Evolutionary conservation across 2,888 invertebrate genomes (phyloP), one percentile per base, ranked within the genome.

Genomic region (Eilema depressum): DNA sequence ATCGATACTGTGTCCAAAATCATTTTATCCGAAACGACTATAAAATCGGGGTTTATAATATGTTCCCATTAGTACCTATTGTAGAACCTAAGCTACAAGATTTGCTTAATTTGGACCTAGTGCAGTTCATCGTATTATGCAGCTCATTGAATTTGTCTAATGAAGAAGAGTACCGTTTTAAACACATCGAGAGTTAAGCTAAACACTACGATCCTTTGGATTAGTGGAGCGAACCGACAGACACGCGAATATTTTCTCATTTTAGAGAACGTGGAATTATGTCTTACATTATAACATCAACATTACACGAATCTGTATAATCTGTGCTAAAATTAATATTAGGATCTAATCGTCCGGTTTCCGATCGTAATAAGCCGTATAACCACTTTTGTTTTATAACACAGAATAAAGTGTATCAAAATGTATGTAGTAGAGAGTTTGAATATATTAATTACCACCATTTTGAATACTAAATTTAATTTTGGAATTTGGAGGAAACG

Each of bases 161-260:
- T n/a, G 37, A n/a, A 59, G 25, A 11, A 41, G 37, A 60, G 53
- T n/a, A 53, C 1, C 11, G 12, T 37, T 53, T 1, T n/a, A 5
- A 53, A n/a, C 53, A 53, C 53, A 53, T 47, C 47, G 7, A 20
- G 2, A 2, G n/a, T 53, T n/a, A n/a, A 53, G 37, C 20, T 28
- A 28, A 12, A 61, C 56, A n/a, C 70, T 4, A 69, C 78, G 66
- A 71, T 76, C 74, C 71, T 66, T 57, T 5, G 71, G 69, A 71
- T 80, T 75, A 80, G 72, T 78, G 78, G 80, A 76, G 68, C 78
- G 78, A 73, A 72, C 69, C 78, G 66, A 26, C 33, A 8, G 64
- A 66, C 33, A 61, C 62, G 62, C 68, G 47, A 70, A n/a, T 23
- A 68, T 76, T 77, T 73, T 74, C 76, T 70, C 69, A n/a, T 63